These are phyloP conservation scores for Aelia acuminata DNA, from an alignment of 2,888 invertebrate genomes.

Conservation along the genomic window DNA sequence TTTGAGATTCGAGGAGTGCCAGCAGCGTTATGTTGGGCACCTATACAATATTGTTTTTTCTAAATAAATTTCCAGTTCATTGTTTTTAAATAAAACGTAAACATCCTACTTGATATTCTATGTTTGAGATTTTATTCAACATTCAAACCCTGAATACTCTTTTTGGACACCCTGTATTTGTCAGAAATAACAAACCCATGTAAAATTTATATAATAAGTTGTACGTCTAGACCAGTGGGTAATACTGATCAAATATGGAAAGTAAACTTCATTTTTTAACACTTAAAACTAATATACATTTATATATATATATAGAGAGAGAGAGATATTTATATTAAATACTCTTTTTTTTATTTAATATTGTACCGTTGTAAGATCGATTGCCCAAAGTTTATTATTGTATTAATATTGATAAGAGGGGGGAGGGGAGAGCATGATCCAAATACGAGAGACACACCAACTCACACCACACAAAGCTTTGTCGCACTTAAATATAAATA, in stretches of 20 bases:
- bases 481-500: slow-evolving; percentile 52
- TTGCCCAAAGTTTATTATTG: neutral
- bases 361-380: neutral
- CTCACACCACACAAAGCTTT: slow-evolving; percentile 57
- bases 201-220: too few relatives aligned
- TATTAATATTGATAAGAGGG: neutral
- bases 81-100: too few relatives aligned
- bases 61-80: too few relatives aligned
- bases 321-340: slow-evolving; percentile 42
- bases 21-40: too few relatives aligned
- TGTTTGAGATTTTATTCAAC: too few relatives aligned
- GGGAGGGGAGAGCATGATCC: neutral
- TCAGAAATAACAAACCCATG: neutral
- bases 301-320: too few relatives aligned
- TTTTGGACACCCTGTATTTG: too few relatives aligned
- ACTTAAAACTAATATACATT: too few relatives aligned
- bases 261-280: neutral
- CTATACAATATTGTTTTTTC: too few relatives aligned
- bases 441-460: slow-evolving; percentile 49
- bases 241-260: neutral
- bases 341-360: neutral
- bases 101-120: too few relatives aligned
- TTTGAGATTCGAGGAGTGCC: too few relatives aligned
- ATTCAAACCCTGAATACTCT: too few relatives aligned
- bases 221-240: neutral